Evolutionary conservation across 92 coral and sea anemone genomes (phyloP).

Genomic region (Palythoa grandiflora): DNA sequence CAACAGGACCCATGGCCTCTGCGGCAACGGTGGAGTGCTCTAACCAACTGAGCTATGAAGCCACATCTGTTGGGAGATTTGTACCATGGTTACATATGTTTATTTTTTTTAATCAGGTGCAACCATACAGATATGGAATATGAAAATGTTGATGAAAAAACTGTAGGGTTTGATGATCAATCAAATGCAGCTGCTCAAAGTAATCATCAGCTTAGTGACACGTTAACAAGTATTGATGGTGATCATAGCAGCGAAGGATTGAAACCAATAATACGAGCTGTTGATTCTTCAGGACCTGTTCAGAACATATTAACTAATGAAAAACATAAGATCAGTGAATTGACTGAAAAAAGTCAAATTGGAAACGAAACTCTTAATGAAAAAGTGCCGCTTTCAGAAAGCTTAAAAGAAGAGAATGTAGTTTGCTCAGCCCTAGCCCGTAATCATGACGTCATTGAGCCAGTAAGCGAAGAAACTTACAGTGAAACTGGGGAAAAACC

Average conservation of each 20-base stretch:
- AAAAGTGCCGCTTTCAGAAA: not conserved
- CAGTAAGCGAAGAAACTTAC: not conserved
- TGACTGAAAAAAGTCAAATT: not conserved
- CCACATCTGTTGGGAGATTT: too few species aligned
- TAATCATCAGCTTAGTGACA: not conserved
- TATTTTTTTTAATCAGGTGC: too few species aligned
- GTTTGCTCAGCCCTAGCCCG: not conserved
- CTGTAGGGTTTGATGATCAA: not conserved
- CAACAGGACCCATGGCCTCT: too few species aligned
- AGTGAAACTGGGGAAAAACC: not conserved
- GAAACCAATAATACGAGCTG: not conserved
- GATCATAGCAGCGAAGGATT: not conserved
- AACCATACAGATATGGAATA: too few species aligned
- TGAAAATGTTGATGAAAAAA: too few species aligned
- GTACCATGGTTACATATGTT: too few species aligned
- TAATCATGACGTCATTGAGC: not conserved
- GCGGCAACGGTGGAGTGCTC: too few species aligned
- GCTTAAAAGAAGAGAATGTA: not conserved
- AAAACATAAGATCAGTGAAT: not conserved
- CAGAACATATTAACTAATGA: not conserved
- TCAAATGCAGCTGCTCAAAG: not conserved
- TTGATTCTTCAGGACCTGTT: conserved; percentile 3
- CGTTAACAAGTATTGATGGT: not conserved
- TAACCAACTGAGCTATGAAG: too few species aligned
- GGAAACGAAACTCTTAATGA: conserved; percentile 10